Evolutionary conservation across 2,797 vertebrate genomes (phyloP).

Genomic region (Monodelphis domestica): DNA sequence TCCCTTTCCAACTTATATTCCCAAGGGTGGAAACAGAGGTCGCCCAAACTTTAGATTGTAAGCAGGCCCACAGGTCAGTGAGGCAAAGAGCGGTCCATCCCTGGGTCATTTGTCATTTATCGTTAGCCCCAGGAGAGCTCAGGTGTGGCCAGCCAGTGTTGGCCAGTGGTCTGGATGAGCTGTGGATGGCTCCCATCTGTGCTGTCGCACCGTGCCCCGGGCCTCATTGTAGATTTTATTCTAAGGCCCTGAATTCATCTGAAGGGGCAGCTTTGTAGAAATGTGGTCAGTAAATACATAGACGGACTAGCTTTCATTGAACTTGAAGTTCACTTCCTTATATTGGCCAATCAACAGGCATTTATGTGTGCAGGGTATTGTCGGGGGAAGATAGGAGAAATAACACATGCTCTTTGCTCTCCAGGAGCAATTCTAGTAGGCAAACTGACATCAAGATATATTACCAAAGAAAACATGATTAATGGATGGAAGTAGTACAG

Average conservation of each 20-base stretch:
- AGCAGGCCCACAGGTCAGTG: background rate
- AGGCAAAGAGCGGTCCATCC: background rate
- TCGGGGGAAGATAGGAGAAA: background rate
- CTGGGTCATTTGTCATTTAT: background rate
- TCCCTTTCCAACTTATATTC: background rate
- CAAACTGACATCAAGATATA: background rate
- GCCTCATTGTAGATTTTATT: background rate
- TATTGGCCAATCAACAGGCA: background rate
- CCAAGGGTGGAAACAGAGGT: background rate
- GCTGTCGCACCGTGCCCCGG: accelerated
- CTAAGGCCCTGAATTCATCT: background rate
- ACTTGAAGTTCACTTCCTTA: too few species aligned
- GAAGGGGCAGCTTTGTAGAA: background rate
- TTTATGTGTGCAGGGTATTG: background rate
- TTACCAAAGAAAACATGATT: background rate
- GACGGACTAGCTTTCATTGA: background rate
- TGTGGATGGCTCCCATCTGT: background rate
- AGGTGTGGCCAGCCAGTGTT: too few species aligned
- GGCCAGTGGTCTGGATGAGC: accelerated
- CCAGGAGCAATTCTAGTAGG: background rate
- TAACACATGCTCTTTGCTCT: background rate
- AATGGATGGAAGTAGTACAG: background rate
- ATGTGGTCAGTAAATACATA: background rate
- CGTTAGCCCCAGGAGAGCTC: background rate
- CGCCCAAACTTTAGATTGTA: background rate